Conservation (phyloP, 2,797 vertebrate genomes). For the Cercopithecus petaurista region DNA sequence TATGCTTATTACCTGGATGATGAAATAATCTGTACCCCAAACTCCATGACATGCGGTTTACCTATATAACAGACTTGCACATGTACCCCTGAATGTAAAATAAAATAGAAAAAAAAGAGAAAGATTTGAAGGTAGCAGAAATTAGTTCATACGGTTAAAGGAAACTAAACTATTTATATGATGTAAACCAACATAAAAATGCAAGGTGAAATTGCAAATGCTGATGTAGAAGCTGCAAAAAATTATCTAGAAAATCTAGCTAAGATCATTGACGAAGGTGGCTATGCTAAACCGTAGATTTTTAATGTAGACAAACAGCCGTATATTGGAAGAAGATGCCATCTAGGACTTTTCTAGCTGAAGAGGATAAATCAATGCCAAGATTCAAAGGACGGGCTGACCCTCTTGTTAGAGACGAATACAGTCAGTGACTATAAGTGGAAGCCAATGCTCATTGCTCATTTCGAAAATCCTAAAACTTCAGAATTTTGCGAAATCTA, state of each 20-base stretch:
- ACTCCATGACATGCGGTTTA: neutral
- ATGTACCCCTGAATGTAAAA: neutral
- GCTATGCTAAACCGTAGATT: neutral
- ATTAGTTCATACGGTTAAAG: neutral
- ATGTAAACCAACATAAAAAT: neutral
- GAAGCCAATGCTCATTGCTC: neutral
- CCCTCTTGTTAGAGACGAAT: neutral
- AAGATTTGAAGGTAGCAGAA: neutral
- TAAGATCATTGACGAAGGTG: neutral
- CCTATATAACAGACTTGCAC: neutral
- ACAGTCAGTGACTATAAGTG: neutral
- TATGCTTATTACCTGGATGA: neutral
- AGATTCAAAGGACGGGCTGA: neutral
- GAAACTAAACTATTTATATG: neutral
- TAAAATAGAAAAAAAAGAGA: neutral
- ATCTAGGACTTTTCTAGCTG: neutral
- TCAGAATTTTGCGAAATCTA: neutral
- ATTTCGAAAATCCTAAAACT: neutral
- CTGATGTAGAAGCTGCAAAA: neutral
- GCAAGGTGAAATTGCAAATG: neutral
- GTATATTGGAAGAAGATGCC: neutral
- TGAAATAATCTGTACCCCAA: neutral
- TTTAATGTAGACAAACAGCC: neutral
- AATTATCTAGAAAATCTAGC: neutral
- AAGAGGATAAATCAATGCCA: neutral